Conservation (phyloP, 2,797 vertebrate genomes). For the Neosilurus hyrtlii region DNA sequence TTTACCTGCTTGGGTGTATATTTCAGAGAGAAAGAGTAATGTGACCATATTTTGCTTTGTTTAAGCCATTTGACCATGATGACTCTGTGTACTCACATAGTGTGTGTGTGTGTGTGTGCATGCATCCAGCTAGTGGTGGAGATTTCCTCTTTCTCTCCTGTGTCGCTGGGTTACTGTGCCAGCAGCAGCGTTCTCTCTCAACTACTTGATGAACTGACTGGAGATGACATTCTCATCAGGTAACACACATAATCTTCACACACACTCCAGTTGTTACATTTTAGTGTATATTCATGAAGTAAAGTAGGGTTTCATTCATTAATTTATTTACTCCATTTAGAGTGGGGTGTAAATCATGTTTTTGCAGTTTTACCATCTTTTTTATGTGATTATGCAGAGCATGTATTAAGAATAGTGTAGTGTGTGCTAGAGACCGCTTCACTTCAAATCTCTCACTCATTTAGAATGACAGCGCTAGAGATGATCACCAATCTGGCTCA, state of each 20-base stretch:
- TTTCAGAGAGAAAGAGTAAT: background rate
- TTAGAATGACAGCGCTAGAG: constrained; percentile 88
- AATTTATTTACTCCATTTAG: too few relatives aligned
- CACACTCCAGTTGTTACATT: background rate
- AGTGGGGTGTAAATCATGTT: background rate
- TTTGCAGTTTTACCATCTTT: too few relatives aligned
- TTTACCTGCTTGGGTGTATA: background rate
- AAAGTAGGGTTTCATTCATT: background rate
- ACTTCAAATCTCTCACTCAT: constrained; percentile 11
- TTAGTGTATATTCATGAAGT: background rate
- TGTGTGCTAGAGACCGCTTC: background rate
- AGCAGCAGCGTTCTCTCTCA: constrained; percentile 82
- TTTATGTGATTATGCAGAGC: background rate
- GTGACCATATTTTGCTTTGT: too few relatives aligned
- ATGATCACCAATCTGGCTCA: constrained; percentile 86
- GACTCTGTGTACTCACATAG: constrained; percentile 22
- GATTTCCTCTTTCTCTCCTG: constrained; percentile 81
- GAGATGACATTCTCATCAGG: constrained; percentile 91
- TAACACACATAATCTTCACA: constrained; percentile 52
- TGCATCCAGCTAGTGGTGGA: constrained; percentile 82
- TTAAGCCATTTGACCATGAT: background rate
- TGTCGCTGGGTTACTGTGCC: constrained; percentile 85
- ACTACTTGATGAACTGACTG: constrained; percentile 86
- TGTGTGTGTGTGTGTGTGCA: background rate
- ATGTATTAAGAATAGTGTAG: background rate